These are phyloP conservation scores for Podarcis muralis DNA, from an alignment of 2,113 vertebrate genomes.

Conservation along the genomic window DNA sequence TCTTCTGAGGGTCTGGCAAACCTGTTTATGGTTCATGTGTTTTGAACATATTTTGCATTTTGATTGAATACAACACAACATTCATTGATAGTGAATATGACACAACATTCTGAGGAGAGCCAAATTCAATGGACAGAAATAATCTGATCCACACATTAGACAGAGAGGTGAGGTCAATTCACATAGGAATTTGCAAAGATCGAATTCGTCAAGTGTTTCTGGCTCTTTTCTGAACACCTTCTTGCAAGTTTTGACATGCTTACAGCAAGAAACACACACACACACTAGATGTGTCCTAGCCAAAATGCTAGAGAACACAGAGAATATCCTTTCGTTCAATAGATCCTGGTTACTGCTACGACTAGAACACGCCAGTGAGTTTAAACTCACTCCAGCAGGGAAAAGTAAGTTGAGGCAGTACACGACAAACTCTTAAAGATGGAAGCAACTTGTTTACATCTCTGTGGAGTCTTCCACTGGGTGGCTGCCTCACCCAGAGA, in stretches of 20 bases:
- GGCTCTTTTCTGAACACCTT: not conserved
- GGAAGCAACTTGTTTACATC: not conserved
- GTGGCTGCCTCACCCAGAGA: not conserved
- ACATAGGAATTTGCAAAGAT: not conserved
- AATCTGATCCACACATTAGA: not conserved
- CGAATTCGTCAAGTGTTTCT: not conserved
- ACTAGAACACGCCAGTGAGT: not conserved
- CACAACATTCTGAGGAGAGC: not conserved
- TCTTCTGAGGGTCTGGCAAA: not conserved
- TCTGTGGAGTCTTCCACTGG: not conserved
- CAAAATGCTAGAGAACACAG: not conserved
- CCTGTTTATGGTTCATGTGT: not conserved
- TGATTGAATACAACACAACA: not conserved
- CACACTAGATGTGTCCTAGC: too few species aligned
- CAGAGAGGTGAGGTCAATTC: not conserved
- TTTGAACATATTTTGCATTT: not conserved
- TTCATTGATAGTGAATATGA: not conserved
- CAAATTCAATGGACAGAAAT: not conserved
- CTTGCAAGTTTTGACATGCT: not conserved
- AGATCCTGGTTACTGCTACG: not conserved
- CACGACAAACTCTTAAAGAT: not conserved
- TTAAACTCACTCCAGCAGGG: not conserved
- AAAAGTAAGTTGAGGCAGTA: not conserved
- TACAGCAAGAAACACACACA: too few species aligned
- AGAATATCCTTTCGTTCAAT: not conserved